Percentiles rank a stretch among this genome's conserved stretches.
Conservation (phyloP, 2,888 invertebrate species). For the Drosophila nr. medialis region DNA sequence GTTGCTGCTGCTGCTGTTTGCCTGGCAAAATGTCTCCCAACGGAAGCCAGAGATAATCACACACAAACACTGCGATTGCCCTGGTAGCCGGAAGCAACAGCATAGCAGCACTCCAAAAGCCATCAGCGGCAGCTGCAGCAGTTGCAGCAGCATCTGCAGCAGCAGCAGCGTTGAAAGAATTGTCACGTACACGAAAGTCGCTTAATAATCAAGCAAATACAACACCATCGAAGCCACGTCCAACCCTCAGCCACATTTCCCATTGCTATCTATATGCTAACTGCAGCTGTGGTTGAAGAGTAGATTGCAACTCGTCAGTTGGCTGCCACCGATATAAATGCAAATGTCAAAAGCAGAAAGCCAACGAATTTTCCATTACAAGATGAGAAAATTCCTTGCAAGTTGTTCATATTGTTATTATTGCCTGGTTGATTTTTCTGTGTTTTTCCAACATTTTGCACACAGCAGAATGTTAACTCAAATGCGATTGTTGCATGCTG, state of each 20-base stretch:
- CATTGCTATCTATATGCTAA: constrained; percentile 8
- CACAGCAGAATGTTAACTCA: constrained; percentile 8
- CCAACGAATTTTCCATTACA: constrained; percentile 50
- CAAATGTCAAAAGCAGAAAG: constrained; percentile 55
- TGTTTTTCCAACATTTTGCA: constrained; percentile 32
- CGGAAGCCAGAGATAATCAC: constrained; percentile 57
- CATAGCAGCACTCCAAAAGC: constrained; percentile 3
- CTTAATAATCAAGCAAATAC: constrained; percentile 57
- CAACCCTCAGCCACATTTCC: not conserved
- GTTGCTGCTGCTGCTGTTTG: constrained; percentile 6
- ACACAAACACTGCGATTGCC: constrained; percentile 38
- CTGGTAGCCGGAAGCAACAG: constrained; percentile 32
- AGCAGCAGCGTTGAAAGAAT: constrained; percentile 47
- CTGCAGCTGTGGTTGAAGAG: not conserved
- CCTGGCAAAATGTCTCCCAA: constrained; percentile 26
- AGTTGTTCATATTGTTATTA: constrained; percentile 11
- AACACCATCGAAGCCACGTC: not conserved
- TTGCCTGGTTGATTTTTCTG: constrained; percentile 10
- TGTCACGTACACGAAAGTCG: constrained; percentile 61
- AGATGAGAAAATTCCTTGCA: constrained; percentile 46
- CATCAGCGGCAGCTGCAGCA: constrained; percentile 15
- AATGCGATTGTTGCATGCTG: constrained; percentile 32
- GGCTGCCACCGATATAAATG: constrained; percentile 45
- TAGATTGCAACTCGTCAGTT: constrained; percentile 8
- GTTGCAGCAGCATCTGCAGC: not conserved